These are phyloP conservation scores for Montipora capricornis DNA, from an alignment of 64 coral and sea anemone species.

Conservation along the genomic window DNA sequence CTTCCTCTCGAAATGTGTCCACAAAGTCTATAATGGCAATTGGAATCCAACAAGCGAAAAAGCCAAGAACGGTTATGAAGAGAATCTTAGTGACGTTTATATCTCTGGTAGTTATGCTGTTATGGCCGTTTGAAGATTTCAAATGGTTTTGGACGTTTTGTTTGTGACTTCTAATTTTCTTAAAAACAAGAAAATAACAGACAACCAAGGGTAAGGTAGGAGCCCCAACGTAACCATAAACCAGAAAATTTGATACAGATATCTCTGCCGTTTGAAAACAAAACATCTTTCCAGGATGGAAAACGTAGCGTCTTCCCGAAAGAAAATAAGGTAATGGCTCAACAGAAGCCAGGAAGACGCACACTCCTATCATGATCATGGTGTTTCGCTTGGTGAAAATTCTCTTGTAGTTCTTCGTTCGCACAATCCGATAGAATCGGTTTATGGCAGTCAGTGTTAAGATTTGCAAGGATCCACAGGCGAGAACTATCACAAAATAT, in stretches of 20 bases:
- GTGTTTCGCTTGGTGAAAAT: constrained; percentile 19
- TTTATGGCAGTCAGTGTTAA: constrained; percentile 67
- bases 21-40: too few relatives aligned
- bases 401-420: not conserved
- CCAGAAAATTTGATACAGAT: constrained; percentile 50
- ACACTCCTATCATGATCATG: constrained; percentile 6
- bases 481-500: constrained; percentile 24
- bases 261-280: constrained; percentile 74
- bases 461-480: constrained; percentile 17
- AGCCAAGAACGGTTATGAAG: too few relatives aligned
- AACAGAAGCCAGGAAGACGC: not conserved
- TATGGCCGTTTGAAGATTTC: too few relatives aligned
- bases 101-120: too few relatives aligned
- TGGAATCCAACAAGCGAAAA: too few relatives aligned
- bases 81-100: too few relatives aligned
- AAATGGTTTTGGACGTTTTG: too few relatives aligned
- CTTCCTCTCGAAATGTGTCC: too few relatives aligned
- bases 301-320: constrained; percentile 59
- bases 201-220: constrained; percentile 1
- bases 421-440: constrained; percentile 61
- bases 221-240: constrained; percentile 62
- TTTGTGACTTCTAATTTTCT: constrained; percentile 56
- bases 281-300: constrained; percentile 84
- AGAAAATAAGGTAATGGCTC: constrained; percentile 35
- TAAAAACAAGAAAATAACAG: constrained; percentile 75